Conservation (phyloP, 92 coral and sea anemone genomes). For the Siderastrea radians region DNA sequence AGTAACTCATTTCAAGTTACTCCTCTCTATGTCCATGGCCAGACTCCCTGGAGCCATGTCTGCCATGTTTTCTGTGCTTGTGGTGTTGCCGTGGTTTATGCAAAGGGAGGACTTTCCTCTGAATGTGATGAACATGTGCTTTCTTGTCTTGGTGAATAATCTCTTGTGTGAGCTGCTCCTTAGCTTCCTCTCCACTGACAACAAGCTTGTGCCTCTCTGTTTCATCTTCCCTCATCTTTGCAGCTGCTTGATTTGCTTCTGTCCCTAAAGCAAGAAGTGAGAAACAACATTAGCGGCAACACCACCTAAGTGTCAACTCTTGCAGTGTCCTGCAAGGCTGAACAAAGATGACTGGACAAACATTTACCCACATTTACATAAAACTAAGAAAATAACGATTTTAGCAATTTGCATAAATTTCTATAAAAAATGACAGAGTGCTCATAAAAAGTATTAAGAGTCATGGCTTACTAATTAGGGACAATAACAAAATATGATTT, state of each 20-base stretch:
- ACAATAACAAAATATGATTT: too few species aligned
- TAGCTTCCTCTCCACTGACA: slow-evolving; percentile 81
- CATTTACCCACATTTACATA: too few species aligned
- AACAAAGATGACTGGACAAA: too few species aligned
- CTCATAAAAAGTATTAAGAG: too few species aligned
- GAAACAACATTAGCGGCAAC: too few species aligned
- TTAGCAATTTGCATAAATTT: too few species aligned
- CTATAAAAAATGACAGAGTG: too few species aligned
- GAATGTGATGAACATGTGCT: background rate
- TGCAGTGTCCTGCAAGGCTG: too few species aligned
- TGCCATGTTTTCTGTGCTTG: slow-evolving; percentile 37
- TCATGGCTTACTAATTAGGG: too few species aligned
- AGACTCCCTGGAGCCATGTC: background rate
- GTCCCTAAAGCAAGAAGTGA: slow-evolving; percentile 6
- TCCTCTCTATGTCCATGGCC: background rate
- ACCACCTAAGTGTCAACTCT: too few species aligned
- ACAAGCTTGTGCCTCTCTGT: slow-evolving; percentile 52
- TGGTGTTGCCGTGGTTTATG: slow-evolving; percentile 31
- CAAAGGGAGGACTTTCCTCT: slow-evolving; percentile 38
- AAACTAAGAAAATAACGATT: too few species aligned
- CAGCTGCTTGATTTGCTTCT: slow-evolving; percentile 37
- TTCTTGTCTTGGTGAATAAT: background rate
- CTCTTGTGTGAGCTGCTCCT: slow-evolving; percentile 56
- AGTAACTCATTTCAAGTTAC: background rate
- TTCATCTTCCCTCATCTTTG: slow-evolving; percentile 6